Base-by-base conservation (phyloP, 2,888 invertebrate species). In the Ophion ventricosus region DNA sequence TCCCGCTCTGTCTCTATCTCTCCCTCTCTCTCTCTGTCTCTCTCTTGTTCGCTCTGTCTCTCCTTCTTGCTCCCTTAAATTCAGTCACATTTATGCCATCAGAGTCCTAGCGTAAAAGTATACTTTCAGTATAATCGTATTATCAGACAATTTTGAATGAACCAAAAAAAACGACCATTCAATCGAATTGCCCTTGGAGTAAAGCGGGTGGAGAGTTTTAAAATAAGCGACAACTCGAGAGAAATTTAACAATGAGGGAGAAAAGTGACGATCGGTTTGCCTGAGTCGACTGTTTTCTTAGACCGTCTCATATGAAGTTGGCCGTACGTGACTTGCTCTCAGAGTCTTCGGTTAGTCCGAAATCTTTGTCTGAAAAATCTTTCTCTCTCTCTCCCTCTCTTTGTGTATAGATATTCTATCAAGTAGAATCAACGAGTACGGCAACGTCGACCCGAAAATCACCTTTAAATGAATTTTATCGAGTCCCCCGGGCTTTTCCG, bases 401-500 rank as follows among this genome's bases (percentile, higher is more conserved):
- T 7, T 29, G 4, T 4, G n/a, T n/a, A 17, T 43, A 57, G 20
- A 59, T 61, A 61, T 54, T 25, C 11, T 1, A 29, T 35, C 23
- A 59, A 23, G 5, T 67, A 64, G 26, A 67, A 77, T 80, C 80
- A 80, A 77, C 76, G 81, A 72, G 26, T 77, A 66, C 75, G 54
- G 59, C 76, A 66, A 80, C 70, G 79, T 72, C 79, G 76, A 80
- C 73, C 83, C 83, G 83, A 80, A 83, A 85, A 83, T 85, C 85
- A 83, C 56, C 82, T 84, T 80, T 85, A 84, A 84, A 82, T 84
- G 80, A 87, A 87, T 85, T 85, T 85, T 63, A 73, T 57, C 73
- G 79, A 67, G 82, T 81, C 75, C 84, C 69, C 57, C 61, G 61
- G 84, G 84, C 80, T 73, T 69, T 82, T 63, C 73, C 76, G 63